These are phyloP conservation scores for Tragulus kanchil DNA, from an alignment of 2,113 vertebrate genomes.

Conservation along the genomic window DNA sequence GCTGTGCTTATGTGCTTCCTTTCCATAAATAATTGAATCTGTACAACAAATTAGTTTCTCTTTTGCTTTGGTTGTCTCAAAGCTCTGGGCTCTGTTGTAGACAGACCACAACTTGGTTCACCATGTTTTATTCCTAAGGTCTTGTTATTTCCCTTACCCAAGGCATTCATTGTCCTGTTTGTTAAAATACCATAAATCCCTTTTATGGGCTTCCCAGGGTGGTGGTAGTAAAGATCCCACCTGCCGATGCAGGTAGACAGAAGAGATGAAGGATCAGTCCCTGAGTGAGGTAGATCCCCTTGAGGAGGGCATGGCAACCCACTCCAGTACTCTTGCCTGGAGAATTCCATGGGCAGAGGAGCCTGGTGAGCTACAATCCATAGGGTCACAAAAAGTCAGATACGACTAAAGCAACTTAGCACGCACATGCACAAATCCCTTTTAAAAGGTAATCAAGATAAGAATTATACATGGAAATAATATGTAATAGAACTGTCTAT, in stretches of 20 bases:
- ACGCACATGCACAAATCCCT: neutral
- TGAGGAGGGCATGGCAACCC: too few relatives aligned
- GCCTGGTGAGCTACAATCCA: too few relatives aligned
- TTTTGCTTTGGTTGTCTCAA: neutral
- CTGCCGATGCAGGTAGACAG: too few relatives aligned
- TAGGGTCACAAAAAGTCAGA: too few relatives aligned
- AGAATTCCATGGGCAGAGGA: too few relatives aligned
- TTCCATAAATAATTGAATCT: conserved; percentile 1
- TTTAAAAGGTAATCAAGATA: conserved; percentile 12
- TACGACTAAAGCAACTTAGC: too few relatives aligned
- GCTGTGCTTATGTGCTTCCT: neutral
- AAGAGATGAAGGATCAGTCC: too few relatives aligned
- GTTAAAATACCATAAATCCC: neutral
- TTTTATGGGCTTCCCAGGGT: neutral
- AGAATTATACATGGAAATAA: neutral
- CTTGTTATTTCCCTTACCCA: neutral
- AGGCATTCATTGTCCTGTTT: neutral
- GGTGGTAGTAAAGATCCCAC: too few relatives aligned
- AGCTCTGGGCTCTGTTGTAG: neutral
- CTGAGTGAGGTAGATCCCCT: too few relatives aligned
- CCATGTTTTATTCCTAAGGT: neutral
- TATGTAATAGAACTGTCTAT: neutral
- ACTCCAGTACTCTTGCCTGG: too few relatives aligned
- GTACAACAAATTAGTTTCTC: neutral
- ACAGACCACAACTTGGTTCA: neutral